phyloP scores from a whole-genome alignment of 2,113 vertebrate genomes.

The Nesogale talazaci region DNA sequence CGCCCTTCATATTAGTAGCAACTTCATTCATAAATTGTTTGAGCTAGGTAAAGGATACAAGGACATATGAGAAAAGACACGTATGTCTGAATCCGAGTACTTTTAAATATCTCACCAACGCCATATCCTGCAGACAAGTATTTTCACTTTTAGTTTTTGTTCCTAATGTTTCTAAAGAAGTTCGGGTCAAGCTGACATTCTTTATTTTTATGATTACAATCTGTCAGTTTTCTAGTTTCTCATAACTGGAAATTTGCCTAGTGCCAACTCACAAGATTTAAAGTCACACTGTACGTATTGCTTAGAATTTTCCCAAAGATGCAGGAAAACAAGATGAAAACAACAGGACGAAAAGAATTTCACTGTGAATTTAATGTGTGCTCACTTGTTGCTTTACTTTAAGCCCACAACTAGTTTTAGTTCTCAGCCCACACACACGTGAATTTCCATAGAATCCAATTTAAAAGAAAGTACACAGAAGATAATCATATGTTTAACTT shows the following conservation, averaged over 20 bases:
- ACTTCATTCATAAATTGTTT: neutral
- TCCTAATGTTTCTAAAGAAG: neutral
- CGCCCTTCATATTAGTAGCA: neutral
- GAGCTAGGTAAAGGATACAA: neutral
- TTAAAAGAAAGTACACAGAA: slow-evolving; percentile 27
- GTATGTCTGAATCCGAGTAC: neutral
- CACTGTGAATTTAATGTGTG: slow-evolving; percentile 27
- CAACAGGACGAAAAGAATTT: neutral
- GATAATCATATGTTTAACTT: neutral
- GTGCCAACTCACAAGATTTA: neutral
- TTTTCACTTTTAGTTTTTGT: neutral
- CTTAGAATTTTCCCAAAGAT: slow-evolving; percentile 14
- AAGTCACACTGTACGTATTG: neutral
- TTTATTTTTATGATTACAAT: slow-evolving; percentile 27
- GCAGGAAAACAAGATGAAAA: slow-evolving; percentile 13
- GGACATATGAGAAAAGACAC: neutral
- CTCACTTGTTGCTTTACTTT: slow-evolving; percentile 19
- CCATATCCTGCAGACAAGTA: neutral
- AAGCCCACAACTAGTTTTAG: neutral
- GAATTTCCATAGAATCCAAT: slow-evolving; percentile 44
- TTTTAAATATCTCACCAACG: too few species aligned
- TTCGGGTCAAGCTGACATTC: neutral
- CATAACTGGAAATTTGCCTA: slow-evolving; percentile 5
- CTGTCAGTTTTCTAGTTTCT: slow-evolving; percentile 18
- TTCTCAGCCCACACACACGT: neutral